Evolutionary conservation across 2,797 vertebrate genomes (phyloP).

Genomic region (Sylvilagus floridanus): DNA sequence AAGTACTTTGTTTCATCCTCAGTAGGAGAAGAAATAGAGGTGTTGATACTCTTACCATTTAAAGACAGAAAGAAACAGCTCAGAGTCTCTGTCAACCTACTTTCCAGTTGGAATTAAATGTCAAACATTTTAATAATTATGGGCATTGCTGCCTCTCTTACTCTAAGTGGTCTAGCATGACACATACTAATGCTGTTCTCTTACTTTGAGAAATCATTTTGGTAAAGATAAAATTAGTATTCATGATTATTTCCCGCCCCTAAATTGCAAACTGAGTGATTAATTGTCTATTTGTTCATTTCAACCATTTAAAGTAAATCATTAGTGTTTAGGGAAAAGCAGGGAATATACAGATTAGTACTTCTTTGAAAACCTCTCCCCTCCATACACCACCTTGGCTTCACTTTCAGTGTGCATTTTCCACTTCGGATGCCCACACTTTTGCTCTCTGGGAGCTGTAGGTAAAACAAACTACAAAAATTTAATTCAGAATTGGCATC

Average conservation of each 20-base stretch:
- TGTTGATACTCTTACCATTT: slow-evolving; percentile 9
- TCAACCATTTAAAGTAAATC: not conserved
- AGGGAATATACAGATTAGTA: not conserved
- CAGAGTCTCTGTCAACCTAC: not conserved
- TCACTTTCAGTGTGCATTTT: not conserved
- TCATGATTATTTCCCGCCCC: not conserved
- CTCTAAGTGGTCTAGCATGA: not conserved
- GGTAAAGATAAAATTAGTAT: not conserved
- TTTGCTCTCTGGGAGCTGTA: not conserved
- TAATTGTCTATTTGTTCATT: not conserved
- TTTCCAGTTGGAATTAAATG: slow-evolving; percentile 47
- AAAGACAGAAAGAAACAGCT: not conserved
- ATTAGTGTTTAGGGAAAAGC: not conserved
- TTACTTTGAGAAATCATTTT: not conserved
- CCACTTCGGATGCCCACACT: not conserved
- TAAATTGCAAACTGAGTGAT: not conserved
- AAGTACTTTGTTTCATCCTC: slow-evolving; percentile 33
- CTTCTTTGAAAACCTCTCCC: not conserved
- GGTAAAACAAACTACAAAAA: not conserved
- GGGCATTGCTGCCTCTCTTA: not conserved
- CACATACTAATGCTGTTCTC: not conserved
- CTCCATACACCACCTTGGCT: no score
- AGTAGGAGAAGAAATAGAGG: not conserved
- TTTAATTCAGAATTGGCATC: not conserved
- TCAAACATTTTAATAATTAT: not conserved